These are phyloP conservation scores for Platyrinchus mystaceus DNA, from an alignment of 2,797 vertebrate species.

Conservation along the genomic window DNA sequence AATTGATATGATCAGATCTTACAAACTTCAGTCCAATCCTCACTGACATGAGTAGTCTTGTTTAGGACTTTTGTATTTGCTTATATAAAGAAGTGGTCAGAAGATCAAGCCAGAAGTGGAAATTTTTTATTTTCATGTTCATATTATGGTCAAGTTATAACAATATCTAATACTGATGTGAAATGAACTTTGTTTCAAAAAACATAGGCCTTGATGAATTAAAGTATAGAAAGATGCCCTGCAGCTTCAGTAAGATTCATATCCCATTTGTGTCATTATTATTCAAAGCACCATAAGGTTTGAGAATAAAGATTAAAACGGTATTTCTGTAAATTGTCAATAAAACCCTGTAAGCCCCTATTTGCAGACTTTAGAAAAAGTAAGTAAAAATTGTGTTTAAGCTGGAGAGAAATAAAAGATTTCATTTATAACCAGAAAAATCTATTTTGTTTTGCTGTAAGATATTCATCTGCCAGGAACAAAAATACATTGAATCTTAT, in stretches of 20 bases:
- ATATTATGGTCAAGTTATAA: constrained; percentile 2
- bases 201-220: not conserved
- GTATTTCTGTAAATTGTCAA: constrained; percentile 20
- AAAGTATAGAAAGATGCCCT: not conserved
- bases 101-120: not conserved
- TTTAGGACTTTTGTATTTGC: not conserved
- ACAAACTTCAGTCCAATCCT: not conserved
- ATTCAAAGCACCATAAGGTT: not conserved
- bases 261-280: not conserved
- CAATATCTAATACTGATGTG: not conserved
- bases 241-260: constrained; percentile 7
- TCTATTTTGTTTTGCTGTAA: constrained; percentile 20
- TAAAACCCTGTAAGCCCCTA: constrained; percentile 28
- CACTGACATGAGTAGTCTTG: not conserved
- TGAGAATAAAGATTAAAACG: constrained; percentile 2
- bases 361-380: constrained; percentile 17
- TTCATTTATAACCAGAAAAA: constrained; percentile 25
- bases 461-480: not conserved
- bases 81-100: not conserved
- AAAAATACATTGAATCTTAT: not conserved
- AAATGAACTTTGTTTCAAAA: constrained; percentile 8
- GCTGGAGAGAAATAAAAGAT: constrained; percentile 37
- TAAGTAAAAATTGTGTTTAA: constrained; percentile 21
- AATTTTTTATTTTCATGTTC: not conserved
- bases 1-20: not conserved